Evolutionary conservation across 2,797 vertebrate species (phyloP), one percentile per base, ranked within the genome.

Genomic region (Eospalax fontanierii): DNA sequence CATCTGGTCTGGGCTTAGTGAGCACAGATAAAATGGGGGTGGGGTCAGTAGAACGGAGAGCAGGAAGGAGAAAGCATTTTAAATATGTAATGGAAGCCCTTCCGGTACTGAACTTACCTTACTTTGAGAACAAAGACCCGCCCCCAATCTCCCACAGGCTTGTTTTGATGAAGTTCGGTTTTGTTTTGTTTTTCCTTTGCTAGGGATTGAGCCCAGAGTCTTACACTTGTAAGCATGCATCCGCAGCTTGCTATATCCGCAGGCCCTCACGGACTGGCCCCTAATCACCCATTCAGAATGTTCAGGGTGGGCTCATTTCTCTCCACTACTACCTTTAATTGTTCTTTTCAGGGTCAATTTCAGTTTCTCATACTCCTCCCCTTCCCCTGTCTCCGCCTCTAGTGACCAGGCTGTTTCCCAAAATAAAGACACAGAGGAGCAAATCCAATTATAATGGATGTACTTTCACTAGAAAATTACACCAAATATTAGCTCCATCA

Each of bases 341-440:
- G 43, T 71, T 73, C 65, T 95, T 80, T 97, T 98, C 96, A 97
- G 96, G 96, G 97, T 97, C 97, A 97, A 14, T 95, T 83, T 96
- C 94, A 91, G 65, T 59, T 85, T 80, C 79, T 96, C 70, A 63
- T 71, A 38, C 85, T 50, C 84, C 63, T 91, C 89, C 83, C 87
- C 46, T 89, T 87, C 85, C 46, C 91, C 75, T 92, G 76, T 74
- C 35, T 19, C 26, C 73, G 35, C 54, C 70, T 84, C 95, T 1
- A 21, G 96, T 89, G 96, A 96, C 89, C 93, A 94, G 78, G 74
- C 57, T 90, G 78, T 94, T 91, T 97, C 96, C 97, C 96, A 97
- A 97, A 97, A 97, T 97, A 97, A 96, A 96, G 87, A 63, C 95
- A 91, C 94, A 97, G 84, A 94, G 96, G 97, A 93, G 57, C 95